These are phyloP conservation scores for Pissodes strobi DNA, from an alignment of 1,140 invertebrate species.

Conservation along the genomic window DNA sequence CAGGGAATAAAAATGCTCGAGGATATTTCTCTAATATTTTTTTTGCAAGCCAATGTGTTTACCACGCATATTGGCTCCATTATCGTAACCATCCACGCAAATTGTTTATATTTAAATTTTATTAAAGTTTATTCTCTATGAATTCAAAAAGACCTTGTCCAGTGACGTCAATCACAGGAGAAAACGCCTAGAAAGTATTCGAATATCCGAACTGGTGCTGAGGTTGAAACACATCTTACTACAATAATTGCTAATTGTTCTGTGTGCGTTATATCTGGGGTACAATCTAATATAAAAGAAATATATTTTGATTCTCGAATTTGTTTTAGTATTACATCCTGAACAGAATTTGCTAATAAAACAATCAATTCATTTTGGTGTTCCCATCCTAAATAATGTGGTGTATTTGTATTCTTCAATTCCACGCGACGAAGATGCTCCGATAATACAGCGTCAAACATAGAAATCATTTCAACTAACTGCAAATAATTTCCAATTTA, in stretches of 20 bases:
- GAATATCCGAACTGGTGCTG: too few species aligned
- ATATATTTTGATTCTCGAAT: background rate
- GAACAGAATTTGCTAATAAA: too few species aligned
- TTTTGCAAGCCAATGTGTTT: slow-evolving; percentile 12
- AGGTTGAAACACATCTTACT: too few species aligned
- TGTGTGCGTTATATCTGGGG: too few species aligned
- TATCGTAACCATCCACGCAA: background rate
- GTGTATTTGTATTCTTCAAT: too few species aligned
- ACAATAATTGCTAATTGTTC: too few species aligned
- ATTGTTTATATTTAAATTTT: background rate
- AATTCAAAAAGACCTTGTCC: too few species aligned
- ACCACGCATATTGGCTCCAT: slow-evolving; percentile 1
- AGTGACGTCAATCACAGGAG: slow-evolving; percentile 3
- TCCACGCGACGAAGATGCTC: slow-evolving; percentile 8
- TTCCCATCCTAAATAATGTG: too few species aligned
- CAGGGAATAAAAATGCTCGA: slow-evolving; percentile 17
- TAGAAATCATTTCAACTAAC: slow-evolving; percentile 11
- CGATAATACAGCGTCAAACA: too few species aligned
- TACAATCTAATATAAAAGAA: slow-evolving; percentile 2
- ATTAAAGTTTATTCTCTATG: slow-evolving; percentile 3
- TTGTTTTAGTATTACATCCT: too few species aligned
- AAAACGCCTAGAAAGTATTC: slow-evolving; percentile 7
- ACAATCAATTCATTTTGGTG: too few species aligned
- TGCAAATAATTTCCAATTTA: slow-evolving; percentile 14
- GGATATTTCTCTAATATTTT: slow-evolving; percentile 1